Evolutionary conservation across 2,888 invertebrate species (phyloP).

Genomic region (Hoplodrina blanda): DNA sequence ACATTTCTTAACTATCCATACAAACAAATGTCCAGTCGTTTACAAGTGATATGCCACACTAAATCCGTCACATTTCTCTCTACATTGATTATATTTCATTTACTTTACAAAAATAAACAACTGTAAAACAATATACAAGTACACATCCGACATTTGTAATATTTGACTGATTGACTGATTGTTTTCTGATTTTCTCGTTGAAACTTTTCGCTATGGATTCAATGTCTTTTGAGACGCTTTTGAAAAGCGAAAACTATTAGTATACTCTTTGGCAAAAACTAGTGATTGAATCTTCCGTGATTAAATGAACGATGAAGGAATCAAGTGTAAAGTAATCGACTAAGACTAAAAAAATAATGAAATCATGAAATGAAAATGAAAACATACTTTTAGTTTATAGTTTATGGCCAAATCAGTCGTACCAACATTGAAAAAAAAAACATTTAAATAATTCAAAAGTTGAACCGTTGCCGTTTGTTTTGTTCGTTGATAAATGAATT

Average conservation of each 20-base stretch:
- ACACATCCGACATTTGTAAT: conserved; percentile 82
- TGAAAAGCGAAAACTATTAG: conserved; percentile 1
- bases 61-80: conserved; percentile 66
- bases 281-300: background rate
- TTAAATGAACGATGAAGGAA: conserved; percentile 30
- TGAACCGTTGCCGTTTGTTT: conserved; percentile 70
- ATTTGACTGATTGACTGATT: conserved; percentile 77
- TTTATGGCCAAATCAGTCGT: conserved; percentile 1
- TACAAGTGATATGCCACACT: conserved; percentile 58
- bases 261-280: background rate
- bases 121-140: conserved; percentile 75
- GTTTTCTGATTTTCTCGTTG: conserved; percentile 55
- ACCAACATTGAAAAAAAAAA: conserved; percentile 44
- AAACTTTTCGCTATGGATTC: background rate
- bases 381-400: conserved; percentile 13
- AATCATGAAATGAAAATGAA: background rate
- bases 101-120: conserved; percentile 84
- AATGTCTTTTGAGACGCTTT: conserved; percentile 41
- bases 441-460: conserved; percentile 62
- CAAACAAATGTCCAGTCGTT: conserved; percentile 47
- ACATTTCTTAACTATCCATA: conserved; percentile 59
- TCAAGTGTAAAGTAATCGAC: conserved; percentile 14
- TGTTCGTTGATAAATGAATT: conserved; percentile 32
- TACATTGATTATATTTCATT: conserved; percentile 63
- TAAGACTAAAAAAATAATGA: background rate